phyloP scores from a whole-genome alignment of 2,888 invertebrate species.

The Rhogogaster chlorosoma region DNA sequence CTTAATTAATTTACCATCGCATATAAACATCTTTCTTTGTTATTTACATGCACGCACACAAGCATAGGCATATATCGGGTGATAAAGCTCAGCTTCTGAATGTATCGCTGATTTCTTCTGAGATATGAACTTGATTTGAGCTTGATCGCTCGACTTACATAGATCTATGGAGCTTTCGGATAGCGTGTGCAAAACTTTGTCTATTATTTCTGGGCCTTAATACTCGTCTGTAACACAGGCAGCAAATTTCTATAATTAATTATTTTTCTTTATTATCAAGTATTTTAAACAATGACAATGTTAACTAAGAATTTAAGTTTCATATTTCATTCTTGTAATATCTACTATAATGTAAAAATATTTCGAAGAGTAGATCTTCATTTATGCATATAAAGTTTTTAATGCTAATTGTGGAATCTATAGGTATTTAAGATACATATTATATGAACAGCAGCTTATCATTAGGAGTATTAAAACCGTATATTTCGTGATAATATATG shows the following conservation, averaged over 20 bases:
- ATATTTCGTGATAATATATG: slow-evolving; percentile 17
- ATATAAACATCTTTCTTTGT: neutral
- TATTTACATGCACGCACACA: neutral
- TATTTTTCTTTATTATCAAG: slow-evolving; percentile 3
- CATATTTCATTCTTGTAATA: neutral
- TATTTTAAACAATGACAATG: slow-evolving; percentile 26
- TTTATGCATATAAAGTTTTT: slow-evolving; percentile 15
- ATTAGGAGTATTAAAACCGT: slow-evolving; percentile 19
- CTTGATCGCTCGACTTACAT: neutral
- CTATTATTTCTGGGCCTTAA: slow-evolving; percentile 18
- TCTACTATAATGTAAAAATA: neutral
- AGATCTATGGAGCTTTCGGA: neutral
- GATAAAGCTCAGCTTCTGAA: neutral
- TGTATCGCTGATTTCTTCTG: neutral
- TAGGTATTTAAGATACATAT: neutral
- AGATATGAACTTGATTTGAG: neutral
- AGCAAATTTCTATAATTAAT: neutral
- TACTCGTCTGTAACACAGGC: slow-evolving; percentile 35
- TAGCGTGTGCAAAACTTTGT: neutral
- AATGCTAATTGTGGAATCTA: slow-evolving; percentile 21
- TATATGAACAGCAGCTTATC: neutral
- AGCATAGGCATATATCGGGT: neutral
- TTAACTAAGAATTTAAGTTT: slow-evolving; percentile 19
- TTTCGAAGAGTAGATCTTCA: slow-evolving; percentile 33
- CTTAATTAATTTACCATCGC: neutral